A percentile compares a stretch with the other conserved stretches of the same genome.
phyloP scores from a whole-genome alignment of 2,888 invertebrate genomes.

The Erebia ligea region DNA sequence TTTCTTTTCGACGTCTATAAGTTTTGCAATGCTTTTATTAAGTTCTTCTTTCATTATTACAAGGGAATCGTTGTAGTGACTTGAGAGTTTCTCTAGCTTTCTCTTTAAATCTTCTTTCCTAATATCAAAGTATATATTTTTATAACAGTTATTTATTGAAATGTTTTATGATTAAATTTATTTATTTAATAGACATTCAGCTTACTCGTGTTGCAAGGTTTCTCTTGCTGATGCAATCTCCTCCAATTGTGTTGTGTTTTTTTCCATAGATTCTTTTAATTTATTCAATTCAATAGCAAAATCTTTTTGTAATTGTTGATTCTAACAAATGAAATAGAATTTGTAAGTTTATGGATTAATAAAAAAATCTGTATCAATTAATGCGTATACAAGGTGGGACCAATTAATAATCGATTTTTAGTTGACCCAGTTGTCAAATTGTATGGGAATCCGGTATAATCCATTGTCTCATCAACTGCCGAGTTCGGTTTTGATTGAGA shows the following conservation, averaged over 20 bases:
- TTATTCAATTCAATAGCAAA: constrained; percentile 64
- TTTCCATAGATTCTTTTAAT: constrained; percentile 63
- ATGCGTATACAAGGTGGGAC: too few relatives aligned
- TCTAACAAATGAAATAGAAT: constrained; percentile 48
- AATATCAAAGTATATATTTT: constrained; percentile 21
- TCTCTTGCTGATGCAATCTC: constrained; percentile 67
- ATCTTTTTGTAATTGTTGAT: constrained; percentile 59
- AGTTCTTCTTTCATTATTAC: constrained; percentile 58
- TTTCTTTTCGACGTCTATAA: constrained; percentile 63
- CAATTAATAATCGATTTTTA: too few relatives aligned
- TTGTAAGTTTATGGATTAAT: background rate
- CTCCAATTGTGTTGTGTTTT: constrained; percentile 65
- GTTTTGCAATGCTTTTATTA: constrained; percentile 52
- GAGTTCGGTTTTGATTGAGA: too few relatives aligned
- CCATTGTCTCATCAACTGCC: too few relatives aligned
- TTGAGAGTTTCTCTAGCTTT: constrained; percentile 58
- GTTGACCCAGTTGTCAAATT: too few relatives aligned
- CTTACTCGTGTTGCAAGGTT: constrained; percentile 69
- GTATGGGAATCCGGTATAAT: too few relatives aligned
- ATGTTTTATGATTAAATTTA: background rate
- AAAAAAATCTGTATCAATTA: background rate
- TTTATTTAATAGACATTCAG: constrained; percentile 21
- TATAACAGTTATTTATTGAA: background rate
- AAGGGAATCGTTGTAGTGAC: constrained; percentile 62
- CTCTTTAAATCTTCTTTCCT: constrained; percentile 72